A percentile compares a stretch with the other conserved stretches of the same genome.
Evolutionary conservation across 2,113 vertebrate species (phyloP).

Genomic region (Rattus rattus): DNA sequence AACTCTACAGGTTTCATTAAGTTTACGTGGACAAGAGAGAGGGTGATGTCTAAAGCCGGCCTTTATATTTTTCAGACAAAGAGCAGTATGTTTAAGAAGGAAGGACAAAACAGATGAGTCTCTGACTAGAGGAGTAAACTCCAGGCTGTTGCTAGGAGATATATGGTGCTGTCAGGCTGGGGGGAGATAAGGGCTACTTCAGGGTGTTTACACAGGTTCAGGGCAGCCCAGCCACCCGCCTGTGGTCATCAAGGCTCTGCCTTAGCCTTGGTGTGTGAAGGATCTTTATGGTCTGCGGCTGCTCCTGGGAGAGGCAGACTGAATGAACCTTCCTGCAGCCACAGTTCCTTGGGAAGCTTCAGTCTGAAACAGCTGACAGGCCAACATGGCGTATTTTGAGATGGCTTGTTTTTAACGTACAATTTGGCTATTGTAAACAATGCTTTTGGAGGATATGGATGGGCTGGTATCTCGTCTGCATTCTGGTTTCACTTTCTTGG

Average conservation of each 20-base stretch:
- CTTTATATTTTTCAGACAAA: not conserved
- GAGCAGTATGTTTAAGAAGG: not conserved
- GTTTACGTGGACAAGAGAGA: not conserved
- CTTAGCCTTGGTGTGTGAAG: not conserved
- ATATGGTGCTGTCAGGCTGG: not conserved
- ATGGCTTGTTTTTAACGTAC: not conserved
- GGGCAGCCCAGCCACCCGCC: not conserved
- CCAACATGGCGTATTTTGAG: not conserved
- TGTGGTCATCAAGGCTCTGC: not conserved
- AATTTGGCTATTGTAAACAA: not conserved
- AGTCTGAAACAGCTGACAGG: not conserved
- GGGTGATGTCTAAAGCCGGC: not conserved
- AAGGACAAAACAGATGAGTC: not conserved
- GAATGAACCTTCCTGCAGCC: not conserved
- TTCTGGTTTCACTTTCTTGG: not conserved
- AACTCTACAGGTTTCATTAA: not conserved
- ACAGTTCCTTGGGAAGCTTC: not conserved
- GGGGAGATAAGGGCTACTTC: not conserved
- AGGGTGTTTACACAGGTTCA: not conserved
- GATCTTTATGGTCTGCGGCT: not conserved
- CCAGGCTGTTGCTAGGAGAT: not conserved
- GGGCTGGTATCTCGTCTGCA: not conserved
- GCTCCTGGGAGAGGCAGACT: not conserved
- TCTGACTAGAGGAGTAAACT: not conserved
- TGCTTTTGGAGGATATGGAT: not conserved